phyloP scores from a whole-genome alignment of 2,113 vertebrate genomes.

The Cheilinus undulatus region DNA sequence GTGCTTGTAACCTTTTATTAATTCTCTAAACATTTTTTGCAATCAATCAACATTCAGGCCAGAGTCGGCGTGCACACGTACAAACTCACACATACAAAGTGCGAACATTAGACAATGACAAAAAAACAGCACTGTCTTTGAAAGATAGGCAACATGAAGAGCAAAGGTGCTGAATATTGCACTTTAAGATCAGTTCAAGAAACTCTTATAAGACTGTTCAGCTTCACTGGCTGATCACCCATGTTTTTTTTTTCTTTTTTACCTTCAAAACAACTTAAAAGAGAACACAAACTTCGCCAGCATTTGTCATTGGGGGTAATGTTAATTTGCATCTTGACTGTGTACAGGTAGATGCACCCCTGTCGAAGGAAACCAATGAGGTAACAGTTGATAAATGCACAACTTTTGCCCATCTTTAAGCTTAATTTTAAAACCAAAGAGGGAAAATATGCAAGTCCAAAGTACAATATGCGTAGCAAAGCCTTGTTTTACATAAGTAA shows the following conservation, averaged over 20 bases:
- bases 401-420: neutral
- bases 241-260: neutral
- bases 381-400: conserved; percentile 69
- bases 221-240: conserved; percentile 31
- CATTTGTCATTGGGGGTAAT: conserved; percentile 39
- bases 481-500: conserved; percentile 14
- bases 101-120: conserved; percentile 68
- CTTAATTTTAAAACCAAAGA: neutral
- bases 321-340: conserved; percentile 39
- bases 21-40: conserved; percentile 49
- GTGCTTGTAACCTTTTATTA: conserved; percentile 57
- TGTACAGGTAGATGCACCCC: conserved; percentile 43
- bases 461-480: neutral
- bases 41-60: conserved; percentile 46
- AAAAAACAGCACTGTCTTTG: conserved; percentile 57
- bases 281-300: conserved; percentile 35
- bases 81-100: conserved; percentile 61
- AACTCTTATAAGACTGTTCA: conserved; percentile 51
- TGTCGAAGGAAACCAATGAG: conserved; percentile 56
- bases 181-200: conserved; percentile 61
- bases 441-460: neutral
- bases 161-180: conserved; percentile 73
- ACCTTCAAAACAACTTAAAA: conserved; percentile 21
- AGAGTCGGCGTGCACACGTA: neutral
- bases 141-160: conserved; percentile 69